Evolutionary conservation across 2,888 invertebrate genomes (phyloP).

Genomic region (Pristionchus maxplancki): DNA sequence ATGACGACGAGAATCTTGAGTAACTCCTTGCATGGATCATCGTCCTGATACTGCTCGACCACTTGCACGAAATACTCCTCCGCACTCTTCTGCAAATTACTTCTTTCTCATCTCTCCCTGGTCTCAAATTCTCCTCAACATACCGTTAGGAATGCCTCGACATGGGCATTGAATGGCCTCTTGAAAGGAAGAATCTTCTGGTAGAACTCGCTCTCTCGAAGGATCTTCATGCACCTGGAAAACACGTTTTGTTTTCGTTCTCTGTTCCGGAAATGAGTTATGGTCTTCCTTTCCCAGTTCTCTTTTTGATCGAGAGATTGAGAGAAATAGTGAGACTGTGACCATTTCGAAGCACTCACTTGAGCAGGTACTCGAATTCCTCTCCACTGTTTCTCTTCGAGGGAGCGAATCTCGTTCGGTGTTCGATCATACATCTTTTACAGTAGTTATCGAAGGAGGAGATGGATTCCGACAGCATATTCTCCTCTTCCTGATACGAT

Average conservation of each 20-base stretch:
- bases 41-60: slow-evolving; percentile 64
- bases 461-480: slow-evolving; percentile 92
- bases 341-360: slow-evolving; percentile 55
- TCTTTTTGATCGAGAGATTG: too few relatives aligned
- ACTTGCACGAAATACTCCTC: slow-evolving; percentile 69
- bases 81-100: slow-evolving; percentile 71
- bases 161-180: slow-evolving; percentile 90
- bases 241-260: not conserved
- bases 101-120: not conserved
- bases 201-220: slow-evolving; percentile 88
- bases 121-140: not conserved
- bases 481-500: slow-evolving; percentile 86
- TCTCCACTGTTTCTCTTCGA: slow-evolving; percentile 82
- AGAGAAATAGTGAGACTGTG: not conserved
- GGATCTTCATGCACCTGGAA: slow-evolving; percentile 85
- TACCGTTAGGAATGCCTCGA: slow-evolving; percentile 86
- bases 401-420: slow-evolving; percentile 84
- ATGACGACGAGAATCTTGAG: slow-evolving; percentile 67
- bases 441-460: slow-evolving; percentile 88
- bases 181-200: slow-evolving; percentile 95
- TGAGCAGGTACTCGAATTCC: slow-evolving; percentile 66
- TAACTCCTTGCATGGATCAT: slow-evolving; percentile 73
- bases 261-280: not conserved
- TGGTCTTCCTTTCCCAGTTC: too few relatives aligned
- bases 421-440: slow-evolving; percentile 87